Evolutionary conservation across 2,888 invertebrate genomes (phyloP).

Genomic region (Chorisops tibialis): DNA sequence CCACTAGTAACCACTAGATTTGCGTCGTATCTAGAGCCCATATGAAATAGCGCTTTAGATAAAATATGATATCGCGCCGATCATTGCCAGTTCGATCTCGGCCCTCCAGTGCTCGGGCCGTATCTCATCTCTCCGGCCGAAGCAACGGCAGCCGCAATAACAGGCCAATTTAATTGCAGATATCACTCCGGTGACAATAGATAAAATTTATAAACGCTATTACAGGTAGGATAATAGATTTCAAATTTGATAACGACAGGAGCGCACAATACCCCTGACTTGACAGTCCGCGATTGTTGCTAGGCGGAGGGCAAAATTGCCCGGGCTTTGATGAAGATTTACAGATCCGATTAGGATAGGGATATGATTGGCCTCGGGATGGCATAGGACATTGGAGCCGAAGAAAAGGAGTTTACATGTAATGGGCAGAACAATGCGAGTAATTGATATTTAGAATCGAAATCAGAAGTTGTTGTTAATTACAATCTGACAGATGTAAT

Average conservation of each 20-base stretch:
- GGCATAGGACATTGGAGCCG: not conserved
- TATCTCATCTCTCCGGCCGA: constrained; percentile 15
- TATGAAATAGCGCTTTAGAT: constrained; percentile 18
- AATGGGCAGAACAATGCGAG: constrained; percentile 17
- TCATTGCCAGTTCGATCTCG: constrained; percentile 15
- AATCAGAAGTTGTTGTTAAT: not conserved
- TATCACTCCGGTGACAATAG: constrained; percentile 25
- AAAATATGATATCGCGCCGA: constrained; percentile 26
- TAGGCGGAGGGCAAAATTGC: not conserved
- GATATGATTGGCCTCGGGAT: not conserved
- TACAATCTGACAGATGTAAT: constrained; percentile 8
- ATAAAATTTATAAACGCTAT: constrained; percentile 26
- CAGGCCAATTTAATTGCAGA: constrained; percentile 25
- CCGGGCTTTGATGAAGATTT: constrained; percentile 6
- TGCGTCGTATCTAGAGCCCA: constrained; percentile 18
- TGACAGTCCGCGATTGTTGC: constrained; percentile 4
- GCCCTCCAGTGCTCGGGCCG: not conserved
- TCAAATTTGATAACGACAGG: constrained; percentile 19
- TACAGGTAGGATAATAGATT: constrained; percentile 23
- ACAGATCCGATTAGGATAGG: not conserved
- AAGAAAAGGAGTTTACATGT: not conserved
- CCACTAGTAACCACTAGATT: constrained; percentile 12
- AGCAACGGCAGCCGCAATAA: constrained; percentile 10
- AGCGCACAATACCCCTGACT: constrained; percentile 13
- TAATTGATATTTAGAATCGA: constrained; percentile 7